phyloP scores from a whole-genome alignment of 2,113 vertebrate species.

The Chrysochloris asiatica region DNA sequence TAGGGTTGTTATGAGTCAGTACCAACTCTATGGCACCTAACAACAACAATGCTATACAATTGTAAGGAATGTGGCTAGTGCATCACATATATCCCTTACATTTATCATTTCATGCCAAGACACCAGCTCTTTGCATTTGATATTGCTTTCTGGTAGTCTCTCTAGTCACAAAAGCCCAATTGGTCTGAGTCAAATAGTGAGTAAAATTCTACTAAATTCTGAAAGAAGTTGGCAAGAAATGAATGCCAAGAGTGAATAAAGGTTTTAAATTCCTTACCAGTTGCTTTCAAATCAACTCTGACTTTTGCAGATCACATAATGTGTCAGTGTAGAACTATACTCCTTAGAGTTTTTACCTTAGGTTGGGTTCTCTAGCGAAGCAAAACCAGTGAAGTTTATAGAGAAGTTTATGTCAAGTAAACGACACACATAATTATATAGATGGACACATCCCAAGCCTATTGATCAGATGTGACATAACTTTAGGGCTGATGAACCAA shows the following conservation, averaged over 20 bases:
- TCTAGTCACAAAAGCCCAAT: neutral
- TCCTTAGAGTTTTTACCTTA: neutral
- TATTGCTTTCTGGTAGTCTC: neutral
- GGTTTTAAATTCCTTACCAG: fast-evolving
- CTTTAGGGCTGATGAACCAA: too few relatives aligned
- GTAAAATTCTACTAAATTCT: neutral
- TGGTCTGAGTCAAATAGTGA: neutral
- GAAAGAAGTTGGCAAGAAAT: neutral
- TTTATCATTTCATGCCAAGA: neutral
- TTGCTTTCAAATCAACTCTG: neutral
- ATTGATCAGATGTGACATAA: too few relatives aligned
- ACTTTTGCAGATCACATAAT: neutral
- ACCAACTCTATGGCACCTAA: too few relatives aligned
- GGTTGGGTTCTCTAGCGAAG: too few relatives aligned
- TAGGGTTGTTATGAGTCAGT: too few relatives aligned
- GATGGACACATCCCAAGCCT: too few relatives aligned
- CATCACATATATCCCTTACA: neutral
- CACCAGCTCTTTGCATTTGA: neutral
- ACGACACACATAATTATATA: too few relatives aligned
- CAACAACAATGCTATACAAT: too few relatives aligned
- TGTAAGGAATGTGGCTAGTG: too few relatives aligned
- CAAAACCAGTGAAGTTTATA: too few relatives aligned
- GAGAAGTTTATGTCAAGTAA: too few relatives aligned
- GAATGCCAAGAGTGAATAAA: neutral
- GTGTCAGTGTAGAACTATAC: neutral